Base-by-base conservation (phyloP, 2,888 invertebrate species). In the Zootermopsis nevadensis region DNA sequence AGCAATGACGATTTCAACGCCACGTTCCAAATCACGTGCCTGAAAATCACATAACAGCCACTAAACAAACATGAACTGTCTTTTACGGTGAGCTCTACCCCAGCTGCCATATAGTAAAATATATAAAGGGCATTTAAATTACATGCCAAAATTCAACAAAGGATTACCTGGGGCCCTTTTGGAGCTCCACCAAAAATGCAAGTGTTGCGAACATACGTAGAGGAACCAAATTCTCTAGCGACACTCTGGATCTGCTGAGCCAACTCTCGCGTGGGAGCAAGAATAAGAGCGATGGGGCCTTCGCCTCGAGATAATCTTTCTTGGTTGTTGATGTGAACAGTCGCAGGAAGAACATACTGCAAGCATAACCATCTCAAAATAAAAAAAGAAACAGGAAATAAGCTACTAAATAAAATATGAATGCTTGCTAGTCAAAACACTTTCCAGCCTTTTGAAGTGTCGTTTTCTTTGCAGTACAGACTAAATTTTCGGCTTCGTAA, bases 261-360 rank as follows among this genome's bases (percentile, higher is more conserved):
- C 77, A 97, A 90, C 89, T 97, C 97, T 87, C 97, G 92, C 1
- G 97, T 97, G 8, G 97, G 97, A 77, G 98, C 98, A 87, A 98
- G 90, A 55, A 98, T 95, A 80, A 98, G 91, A 76, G 95, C 97
- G 87, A 98, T 96, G 4, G 99, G 99, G 31, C 99, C 99, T 89
- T 99, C 98, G 85, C 97, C 96, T 86, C 96, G 92, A 86, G 94
- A 92, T 85, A 99, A 90, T 85, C 95, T 93, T 7, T 96, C 95
- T 88, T 98, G 98, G 89, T 98, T 94, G 87, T 96, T 97, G 77
- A 98, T 98, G 88, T 99, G 99, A 31, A 99, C 96, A 86, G 98
- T 96, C 30, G 98, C 98, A 81, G 99, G 99, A 86, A 97, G 89
- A 86, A 97, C 96, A 89, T 97, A 98, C 88, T 88, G 83, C 27